A percentile compares a stretch with the other conserved stretches of the same genome.
phyloP scores from a whole-genome alignment of 2,797 vertebrate species.

The Phylloscopus collybita region DNA sequence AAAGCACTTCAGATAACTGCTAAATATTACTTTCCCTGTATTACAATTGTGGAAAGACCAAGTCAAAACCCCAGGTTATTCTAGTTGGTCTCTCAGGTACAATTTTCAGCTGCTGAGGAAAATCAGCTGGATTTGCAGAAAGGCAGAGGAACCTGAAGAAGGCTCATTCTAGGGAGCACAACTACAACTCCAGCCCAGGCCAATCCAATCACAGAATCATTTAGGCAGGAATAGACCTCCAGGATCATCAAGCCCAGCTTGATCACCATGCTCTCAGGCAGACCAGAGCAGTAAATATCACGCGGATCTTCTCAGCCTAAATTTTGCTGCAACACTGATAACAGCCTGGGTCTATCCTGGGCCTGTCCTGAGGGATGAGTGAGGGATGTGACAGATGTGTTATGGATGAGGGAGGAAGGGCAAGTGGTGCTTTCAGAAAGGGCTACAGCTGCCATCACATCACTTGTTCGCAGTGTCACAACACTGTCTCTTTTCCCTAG shows the following conservation, averaged over 20 bases:
- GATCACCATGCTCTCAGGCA: neutral
- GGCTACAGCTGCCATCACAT: neutral
- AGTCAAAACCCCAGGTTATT: neutral
- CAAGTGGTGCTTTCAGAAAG: neutral
- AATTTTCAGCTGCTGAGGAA: neutral
- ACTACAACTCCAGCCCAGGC: neutral
- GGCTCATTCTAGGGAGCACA: neutral
- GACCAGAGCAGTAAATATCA: rapidly evolving
- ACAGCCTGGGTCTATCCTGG: neutral
- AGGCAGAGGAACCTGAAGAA: neutral
- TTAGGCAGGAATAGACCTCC: neutral
- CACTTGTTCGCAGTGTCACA: rapidly evolving
- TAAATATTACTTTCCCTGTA: neutral
- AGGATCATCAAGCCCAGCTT: neutral
- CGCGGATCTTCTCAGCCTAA: neutral
- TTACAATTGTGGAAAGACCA: neutral
- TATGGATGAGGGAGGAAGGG: neutral
- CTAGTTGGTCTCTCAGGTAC: neutral
- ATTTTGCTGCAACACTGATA: neutral
- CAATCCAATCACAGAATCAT: neutral
- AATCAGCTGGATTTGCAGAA: neutral
- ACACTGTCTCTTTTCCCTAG: neutral
- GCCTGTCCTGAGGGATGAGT: neutral
- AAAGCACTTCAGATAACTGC: neutral
- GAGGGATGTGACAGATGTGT: neutral